A percentile compares a stretch with the other conserved stretches of the same genome.
These are phyloP conservation scores for Volucella bombylans DNA, from an alignment of 2,888 invertebrate species.

Conservation along the genomic window DNA sequence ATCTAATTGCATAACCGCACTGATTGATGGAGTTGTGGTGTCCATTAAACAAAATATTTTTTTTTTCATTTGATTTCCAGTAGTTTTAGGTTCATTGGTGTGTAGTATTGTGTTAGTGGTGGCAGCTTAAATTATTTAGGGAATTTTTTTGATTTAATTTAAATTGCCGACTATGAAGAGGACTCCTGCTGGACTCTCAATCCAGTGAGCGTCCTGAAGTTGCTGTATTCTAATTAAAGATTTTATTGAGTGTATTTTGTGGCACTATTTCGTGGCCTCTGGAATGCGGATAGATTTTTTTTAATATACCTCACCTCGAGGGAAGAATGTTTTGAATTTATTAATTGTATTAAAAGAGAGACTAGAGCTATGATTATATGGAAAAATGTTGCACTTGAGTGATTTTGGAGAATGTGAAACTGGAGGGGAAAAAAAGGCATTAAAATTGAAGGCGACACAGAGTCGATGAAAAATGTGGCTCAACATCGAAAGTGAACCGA, in stretches of 20 bases:
- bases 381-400: constrained; percentile 57
- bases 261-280: constrained; percentile 60
- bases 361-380: neutral
- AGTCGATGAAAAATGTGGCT: constrained; percentile 30
- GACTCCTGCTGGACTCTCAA: constrained; percentile 6
- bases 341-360: constrained; percentile 26
- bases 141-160: constrained; percentile 59
- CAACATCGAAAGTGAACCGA: constrained; percentile 28
- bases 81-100: constrained; percentile 23
- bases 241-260: constrained; percentile 62
- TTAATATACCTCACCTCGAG: constrained; percentile 7
- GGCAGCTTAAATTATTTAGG: constrained; percentile 37
- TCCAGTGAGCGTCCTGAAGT: neutral
- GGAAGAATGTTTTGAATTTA: constrained; percentile 46
- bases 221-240: constrained; percentile 68
- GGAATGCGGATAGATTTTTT: constrained; percentile 57
- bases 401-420: constrained; percentile 40
- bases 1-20: constrained; percentile 73
- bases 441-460: neutral
- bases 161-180: constrained; percentile 33
- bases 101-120: neutral
- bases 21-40: constrained; percentile 70
- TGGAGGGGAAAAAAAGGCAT: neutral
- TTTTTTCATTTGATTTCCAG: constrained; percentile 5
- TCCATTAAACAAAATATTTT: neutral